Evolutionary conservation across 2,888 invertebrate genomes (phyloP), one percentile per base, ranked within the genome.

Genomic region (Dioctria linearis): DNA sequence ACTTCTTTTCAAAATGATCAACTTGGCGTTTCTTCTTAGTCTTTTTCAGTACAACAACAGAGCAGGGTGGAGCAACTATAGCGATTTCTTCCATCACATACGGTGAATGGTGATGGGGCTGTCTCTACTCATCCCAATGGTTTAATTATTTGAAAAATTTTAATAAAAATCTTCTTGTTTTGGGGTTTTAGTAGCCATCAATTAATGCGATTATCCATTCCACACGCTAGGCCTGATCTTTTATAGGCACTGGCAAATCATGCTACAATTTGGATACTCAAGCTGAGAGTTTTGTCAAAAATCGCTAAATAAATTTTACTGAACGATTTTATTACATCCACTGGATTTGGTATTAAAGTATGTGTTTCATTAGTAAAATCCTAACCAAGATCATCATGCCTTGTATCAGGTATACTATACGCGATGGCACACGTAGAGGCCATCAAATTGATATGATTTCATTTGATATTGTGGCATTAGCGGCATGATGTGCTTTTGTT

Each of bases 121-220:
- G 98, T 93, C 87, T 98, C 96, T 6, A 97, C 95, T 81, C 94
- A 93, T 13, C 96, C 96, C 80, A 98, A 90, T 11, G 96, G 94
- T 83, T 98, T 95, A 78, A 94, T 93, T 59, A 95, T 92, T 90
- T 97, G 94, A 84, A 97, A 91, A 85, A 95, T 90, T 86, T 93
- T 93, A 4, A 90, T 88, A 4, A 91, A 83, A 85, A 90, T 87
- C 83, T 87, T 88, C 11, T 90, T 90, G 13, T 87, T 89, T 86
- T 85, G 42, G 86, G 84, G 84, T 92, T 91, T 40, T 88, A 85
- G 84, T 94, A 92, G 79, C 90, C 90, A 11, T 94, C 86, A 87
- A 96, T 25, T 96, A 13, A 97, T 86, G 78, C 93, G 91, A 87
- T 96, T 97, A 87, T 96, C 96, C 92, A 96, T 93, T 69, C 97